phyloP scores from a whole-genome alignment of 2,888 invertebrate species.

The Eurois occulta region DNA sequence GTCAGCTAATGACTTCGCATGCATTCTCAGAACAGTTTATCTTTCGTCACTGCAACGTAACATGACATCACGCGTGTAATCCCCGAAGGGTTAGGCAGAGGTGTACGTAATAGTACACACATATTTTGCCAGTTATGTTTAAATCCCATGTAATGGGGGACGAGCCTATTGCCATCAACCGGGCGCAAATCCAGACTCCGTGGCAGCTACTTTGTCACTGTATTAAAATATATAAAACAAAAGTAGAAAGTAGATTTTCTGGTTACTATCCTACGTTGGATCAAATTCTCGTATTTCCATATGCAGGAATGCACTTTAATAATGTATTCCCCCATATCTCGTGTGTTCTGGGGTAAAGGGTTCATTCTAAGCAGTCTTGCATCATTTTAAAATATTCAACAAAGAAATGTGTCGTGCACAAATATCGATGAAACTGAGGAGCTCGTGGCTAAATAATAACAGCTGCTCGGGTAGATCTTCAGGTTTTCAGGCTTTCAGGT shows the following conservation, averaged over 20 bases:
- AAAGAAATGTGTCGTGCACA: conserved; percentile 7
- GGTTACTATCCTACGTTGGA: not conserved
- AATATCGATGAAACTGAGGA: not conserved
- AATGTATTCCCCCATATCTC: conserved; percentile 34
- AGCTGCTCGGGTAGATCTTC: no score
- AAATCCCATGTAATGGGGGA: no score
- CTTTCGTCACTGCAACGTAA: not conserved
- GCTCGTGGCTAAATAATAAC: no score
- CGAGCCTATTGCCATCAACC: no score
- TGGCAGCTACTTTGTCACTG: no score
- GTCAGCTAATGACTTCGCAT: conserved; percentile 28
- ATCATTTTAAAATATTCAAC: conserved; percentile 39
- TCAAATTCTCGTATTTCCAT: conserved; percentile 29
- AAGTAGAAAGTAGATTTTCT: not conserved
- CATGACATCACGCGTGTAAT: no score
- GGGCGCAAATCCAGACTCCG: no score
- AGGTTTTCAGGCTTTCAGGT: no score
- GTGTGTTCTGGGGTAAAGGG: conserved; percentile 32
- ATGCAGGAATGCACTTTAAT: conserved; percentile 30
- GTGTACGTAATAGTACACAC: no score
- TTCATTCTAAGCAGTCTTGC: conserved; percentile 4
- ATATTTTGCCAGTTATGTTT: no score
- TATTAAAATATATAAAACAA: no score
- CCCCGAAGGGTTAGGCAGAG: no score
- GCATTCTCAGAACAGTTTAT: conserved; percentile 4